phyloP scores from a whole-genome alignment of 2,113 vertebrate species.

The Clinocottus analis region DNA sequence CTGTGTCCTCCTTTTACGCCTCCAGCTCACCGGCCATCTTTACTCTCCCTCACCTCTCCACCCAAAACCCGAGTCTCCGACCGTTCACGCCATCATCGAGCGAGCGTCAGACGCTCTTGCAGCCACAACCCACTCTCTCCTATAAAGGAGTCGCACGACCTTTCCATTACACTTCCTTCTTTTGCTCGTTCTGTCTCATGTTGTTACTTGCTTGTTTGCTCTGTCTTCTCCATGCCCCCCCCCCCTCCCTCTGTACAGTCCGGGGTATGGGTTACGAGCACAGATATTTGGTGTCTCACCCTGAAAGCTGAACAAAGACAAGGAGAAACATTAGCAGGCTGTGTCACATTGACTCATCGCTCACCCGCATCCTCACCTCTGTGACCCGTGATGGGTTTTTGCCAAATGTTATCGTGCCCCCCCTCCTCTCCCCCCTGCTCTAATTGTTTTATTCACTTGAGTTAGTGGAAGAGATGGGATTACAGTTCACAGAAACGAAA shows the following conservation, averaged over 20 bases:
- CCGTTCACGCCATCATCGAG: constrained; percentile 16
- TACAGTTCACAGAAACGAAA: constrained; percentile 52
- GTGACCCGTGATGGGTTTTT: constrained; percentile 45
- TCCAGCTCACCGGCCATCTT: constrained; percentile 36
- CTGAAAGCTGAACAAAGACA: constrained; percentile 65
- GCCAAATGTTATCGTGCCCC: constrained; percentile 60
- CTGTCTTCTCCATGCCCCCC: constrained; percentile 9
- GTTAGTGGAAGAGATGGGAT: constrained; percentile 54
- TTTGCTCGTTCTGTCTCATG: constrained; percentile 14
- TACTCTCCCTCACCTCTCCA: background rate
- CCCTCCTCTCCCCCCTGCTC: background rate
- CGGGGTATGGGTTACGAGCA: constrained; percentile 49
- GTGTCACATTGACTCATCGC: constrained; percentile 61
- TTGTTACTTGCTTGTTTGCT: constrained; percentile 25
- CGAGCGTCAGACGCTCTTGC: constrained; percentile 39
- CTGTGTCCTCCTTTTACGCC: constrained; percentile 28
- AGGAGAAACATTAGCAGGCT: constrained; percentile 59
- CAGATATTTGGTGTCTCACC: constrained; percentile 48
- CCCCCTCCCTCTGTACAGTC: constrained; percentile 45
- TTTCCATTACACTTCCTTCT: constrained; percentile 13
- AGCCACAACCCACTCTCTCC: constrained; percentile 41
- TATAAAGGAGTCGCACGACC: constrained; percentile 40
- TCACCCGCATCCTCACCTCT: constrained; percentile 50
- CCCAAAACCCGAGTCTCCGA: background rate
- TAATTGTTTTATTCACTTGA: constrained; percentile 46